phyloP scores from a whole-genome alignment of 2,888 invertebrate species.

The Macrophya annulata region DNA sequence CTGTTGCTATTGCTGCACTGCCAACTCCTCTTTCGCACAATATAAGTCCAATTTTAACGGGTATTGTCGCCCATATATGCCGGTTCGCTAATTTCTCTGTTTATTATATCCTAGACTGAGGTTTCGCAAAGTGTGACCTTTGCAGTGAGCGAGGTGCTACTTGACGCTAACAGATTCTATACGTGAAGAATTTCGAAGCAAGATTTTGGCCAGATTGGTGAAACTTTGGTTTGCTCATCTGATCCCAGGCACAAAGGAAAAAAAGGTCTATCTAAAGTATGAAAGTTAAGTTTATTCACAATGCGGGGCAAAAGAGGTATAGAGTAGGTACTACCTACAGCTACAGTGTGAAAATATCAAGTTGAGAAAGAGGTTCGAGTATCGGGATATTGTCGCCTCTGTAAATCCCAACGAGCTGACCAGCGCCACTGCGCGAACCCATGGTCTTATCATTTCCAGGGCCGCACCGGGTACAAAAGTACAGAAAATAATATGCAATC shows the following conservation, averaged over 20 bases:
- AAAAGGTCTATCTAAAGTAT: neutral
- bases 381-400: conserved; percentile 71
- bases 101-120: conserved; percentile 23
- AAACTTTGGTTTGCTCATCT: neutral
- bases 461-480: conserved; percentile 64
- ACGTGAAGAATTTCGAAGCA: neutral
- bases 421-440: conserved; percentile 69
- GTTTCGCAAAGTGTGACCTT: neutral
- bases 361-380: conserved; percentile 65
- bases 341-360: conserved; percentile 52
- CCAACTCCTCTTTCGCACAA: conserved; percentile 46
- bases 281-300: neutral
- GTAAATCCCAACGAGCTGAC: conserved; percentile 69
- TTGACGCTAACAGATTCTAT: conserved; percentile 16
- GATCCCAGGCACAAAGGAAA: neutral
- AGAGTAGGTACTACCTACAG: no score
- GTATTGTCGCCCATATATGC: conserved; percentile 11
- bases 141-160: neutral
- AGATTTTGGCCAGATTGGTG: neutral
- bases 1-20: conserved; percentile 9
- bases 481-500: neutral
- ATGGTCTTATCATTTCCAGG: conserved; percentile 70
- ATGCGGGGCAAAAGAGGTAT: neutral
- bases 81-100: conserved; percentile 23
- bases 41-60: conserved; percentile 33